These are phyloP conservation scores for Hippocampus guttulatus DNA, from an alignment of 2,113 vertebrate genomes.

Conservation along the genomic window DNA sequence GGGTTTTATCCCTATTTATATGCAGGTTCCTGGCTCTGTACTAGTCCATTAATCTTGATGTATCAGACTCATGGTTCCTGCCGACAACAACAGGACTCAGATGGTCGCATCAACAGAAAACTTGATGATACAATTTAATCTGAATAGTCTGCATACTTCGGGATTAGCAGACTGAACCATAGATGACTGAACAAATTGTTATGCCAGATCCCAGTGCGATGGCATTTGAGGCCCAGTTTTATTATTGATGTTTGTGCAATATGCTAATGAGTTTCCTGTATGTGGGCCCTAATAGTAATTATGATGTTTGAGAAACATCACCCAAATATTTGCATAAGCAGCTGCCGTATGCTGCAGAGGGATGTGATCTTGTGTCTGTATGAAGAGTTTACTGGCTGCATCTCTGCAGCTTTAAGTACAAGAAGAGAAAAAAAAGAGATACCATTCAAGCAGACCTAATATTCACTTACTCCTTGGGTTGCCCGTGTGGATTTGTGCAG, in stretches of 20 bases:
- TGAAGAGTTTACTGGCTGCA: too few relatives aligned
- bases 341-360: too few relatives aligned
- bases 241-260: background rate
- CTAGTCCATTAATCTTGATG: background rate
- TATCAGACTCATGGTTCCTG: background rate
- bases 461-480: too few relatives aligned
- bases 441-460: too few relatives aligned
- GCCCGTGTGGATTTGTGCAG: too few relatives aligned
- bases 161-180: background rate
- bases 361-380: too few relatives aligned
- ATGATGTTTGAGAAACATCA: background rate
- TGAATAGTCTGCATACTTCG: background rate
- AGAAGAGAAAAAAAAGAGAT: too few relatives aligned
- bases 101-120: background rate
- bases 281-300: background rate
- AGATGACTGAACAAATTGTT: background rate
- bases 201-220: background rate
- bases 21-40: background rate
- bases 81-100: background rate
- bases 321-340: background rate
- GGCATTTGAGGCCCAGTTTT: background rate
- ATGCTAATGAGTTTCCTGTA: background rate
- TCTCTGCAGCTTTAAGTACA: too few relatives aligned
- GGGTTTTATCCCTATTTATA: background rate
- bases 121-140: background rate